Evolutionary conservation across 2,797 vertebrate species (phyloP).

Genomic region (Ciconia nigra): DNA sequence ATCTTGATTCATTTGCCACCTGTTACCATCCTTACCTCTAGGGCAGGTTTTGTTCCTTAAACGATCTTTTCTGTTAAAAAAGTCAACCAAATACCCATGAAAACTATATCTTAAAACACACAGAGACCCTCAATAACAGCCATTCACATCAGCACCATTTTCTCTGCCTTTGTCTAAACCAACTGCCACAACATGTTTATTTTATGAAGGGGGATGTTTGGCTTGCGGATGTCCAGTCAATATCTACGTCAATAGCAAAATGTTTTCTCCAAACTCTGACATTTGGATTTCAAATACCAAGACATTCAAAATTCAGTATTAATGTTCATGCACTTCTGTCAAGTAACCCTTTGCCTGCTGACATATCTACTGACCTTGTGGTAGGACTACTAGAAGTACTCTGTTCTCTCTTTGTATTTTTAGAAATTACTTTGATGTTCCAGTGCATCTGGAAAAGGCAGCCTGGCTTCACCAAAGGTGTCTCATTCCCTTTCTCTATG

Average conservation of each 20-base stretch:
- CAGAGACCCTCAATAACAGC: background rate
- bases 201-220: background rate
- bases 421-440: background rate
- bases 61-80: background rate
- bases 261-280: conserved; percentile 29
- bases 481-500: background rate
- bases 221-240: background rate
- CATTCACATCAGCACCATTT: background rate
- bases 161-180: background rate
- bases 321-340: background rate
- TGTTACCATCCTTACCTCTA: background rate
- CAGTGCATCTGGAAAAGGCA: background rate
- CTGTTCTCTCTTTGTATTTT: background rate
- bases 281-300: conserved; percentile 61
- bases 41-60: background rate
- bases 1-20: background rate
- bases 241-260: conserved; percentile 12
- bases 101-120: background rate
- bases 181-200: background rate
- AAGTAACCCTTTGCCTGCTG: background rate
- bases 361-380: background rate
- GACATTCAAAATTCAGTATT: conserved; percentile 15
- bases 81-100: background rate
- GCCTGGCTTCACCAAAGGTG: background rate
- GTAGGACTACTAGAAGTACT: background rate